These are phyloP conservation scores for Zoroaster sp. DNA, from an alignment of 53 echinoderm and acorn worm genomes.

Conservation along the genomic window DNA sequence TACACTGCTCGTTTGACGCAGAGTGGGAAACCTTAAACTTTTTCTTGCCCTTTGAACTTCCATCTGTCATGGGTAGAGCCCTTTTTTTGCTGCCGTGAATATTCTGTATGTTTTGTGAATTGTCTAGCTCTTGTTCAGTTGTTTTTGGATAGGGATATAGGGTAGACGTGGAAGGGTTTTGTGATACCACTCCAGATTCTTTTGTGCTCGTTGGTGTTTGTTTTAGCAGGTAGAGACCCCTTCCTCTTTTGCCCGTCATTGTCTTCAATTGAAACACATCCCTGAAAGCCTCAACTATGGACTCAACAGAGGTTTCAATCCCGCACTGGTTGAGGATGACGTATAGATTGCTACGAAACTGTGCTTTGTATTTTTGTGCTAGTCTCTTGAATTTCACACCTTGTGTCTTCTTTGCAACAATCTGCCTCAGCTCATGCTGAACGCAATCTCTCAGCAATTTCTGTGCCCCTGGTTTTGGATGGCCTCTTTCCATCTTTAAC, in stretches of 20 bases:
- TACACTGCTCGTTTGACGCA: not conserved
- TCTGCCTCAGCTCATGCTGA: not conserved
- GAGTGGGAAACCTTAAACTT: not conserved
- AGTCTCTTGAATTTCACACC: not conserved
- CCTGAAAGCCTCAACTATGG: not conserved
- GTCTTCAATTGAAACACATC: not conserved
- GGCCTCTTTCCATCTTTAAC: not conserved
- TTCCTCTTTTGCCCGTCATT: not conserved
- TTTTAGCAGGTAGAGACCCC: not conserved
- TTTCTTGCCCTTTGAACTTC: not conserved
- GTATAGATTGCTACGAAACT: not conserved
- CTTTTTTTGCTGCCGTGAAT: not conserved
- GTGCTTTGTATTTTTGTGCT: not conserved
- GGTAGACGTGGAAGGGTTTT: not conserved
- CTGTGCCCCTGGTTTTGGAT: too few species aligned
- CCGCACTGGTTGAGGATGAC: not conserved
- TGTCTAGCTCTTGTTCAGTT: not conserved
- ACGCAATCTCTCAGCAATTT: not conserved
- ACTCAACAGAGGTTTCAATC: not conserved
- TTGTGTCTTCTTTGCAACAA: not conserved
- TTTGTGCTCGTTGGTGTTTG: not conserved
- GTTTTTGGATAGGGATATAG: not conserved
- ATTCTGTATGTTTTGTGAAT: not conserved
- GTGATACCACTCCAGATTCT: not conserved
- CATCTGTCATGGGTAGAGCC: not conserved